Base-by-base conservation (phyloP, 1,140 invertebrate species). In the Sitophilus oryzae region DNA sequence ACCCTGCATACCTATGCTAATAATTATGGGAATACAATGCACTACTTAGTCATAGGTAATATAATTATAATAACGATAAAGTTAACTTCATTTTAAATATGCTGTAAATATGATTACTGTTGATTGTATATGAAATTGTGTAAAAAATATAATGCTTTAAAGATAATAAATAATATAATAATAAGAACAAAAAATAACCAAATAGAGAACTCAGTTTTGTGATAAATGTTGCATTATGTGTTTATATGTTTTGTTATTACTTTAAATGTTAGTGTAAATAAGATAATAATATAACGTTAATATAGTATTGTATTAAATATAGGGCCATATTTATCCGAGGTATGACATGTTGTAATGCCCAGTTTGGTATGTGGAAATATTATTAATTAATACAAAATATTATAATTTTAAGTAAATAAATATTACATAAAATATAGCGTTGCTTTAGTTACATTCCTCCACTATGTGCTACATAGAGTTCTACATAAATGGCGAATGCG, bases 351-450 rank as follows among this genome's bases (percentile, higher is more conserved):
- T 42, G 40, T 42, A 42, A 42, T 18, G 21, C 69, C n/a, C n/a
- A 55, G 74, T 74, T 49, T 75, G 74, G 0, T 83, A 60, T 68
- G 82, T 81, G 0, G 82, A 82, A 8, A 81, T 81, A 23, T 81
- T 53, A 16, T 66, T 66, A 2, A 79, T 73, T 25, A 73, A 68
- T 47, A 81, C 76, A 16, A 84, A 68, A 59, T 81, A 74, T 41
- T n/a, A n/a, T n/a, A 73, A 66, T 62, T 78, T 66, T 9, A 81
- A 56, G 61, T 80, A 67, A 50, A 71, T 30, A 11, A 55, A 52
- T 22, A 62, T 37, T 41, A 38, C 34, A 25, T 64, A 52, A 11
- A 49, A 14, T 14, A 34, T 67, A 54, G 63, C 70, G 15, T 78
- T 67, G 47, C 62, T 60, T 49, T 55, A 51, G 30, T 60, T 57